Evolutionary conservation across 1,140 invertebrate genomes (phyloP).

Genomic region (Drepana arcuata): DNA sequence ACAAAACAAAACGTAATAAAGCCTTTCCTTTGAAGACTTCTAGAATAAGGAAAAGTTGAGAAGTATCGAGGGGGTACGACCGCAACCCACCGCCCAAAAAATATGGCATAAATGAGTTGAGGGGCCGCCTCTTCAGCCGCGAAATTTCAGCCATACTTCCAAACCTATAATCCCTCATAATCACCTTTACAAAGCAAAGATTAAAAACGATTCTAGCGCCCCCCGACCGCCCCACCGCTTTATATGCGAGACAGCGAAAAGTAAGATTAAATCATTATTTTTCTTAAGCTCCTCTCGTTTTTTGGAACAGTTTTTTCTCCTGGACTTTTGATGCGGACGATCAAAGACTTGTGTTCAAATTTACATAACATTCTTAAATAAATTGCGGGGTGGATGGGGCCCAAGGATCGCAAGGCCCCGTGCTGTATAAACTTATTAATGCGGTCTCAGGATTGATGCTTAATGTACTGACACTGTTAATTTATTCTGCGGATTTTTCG

Average conservation of each 20-base stretch:
- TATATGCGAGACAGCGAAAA: slow-evolving; percentile 68
- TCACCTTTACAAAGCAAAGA: slow-evolving; percentile 75
- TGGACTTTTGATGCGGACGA: slow-evolving; percentile 68
- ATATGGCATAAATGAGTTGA: slow-evolving; percentile 57
- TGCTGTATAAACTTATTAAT: slow-evolving; percentile 62
- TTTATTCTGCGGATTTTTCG: slow-evolving; percentile 48
- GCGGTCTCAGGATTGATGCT: slow-evolving; percentile 43
- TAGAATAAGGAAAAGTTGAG: slow-evolving; percentile 61
- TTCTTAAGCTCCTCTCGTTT: slow-evolving; percentile 68
- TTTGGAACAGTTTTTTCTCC: slow-evolving; percentile 66
- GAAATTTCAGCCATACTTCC: slow-evolving; percentile 68
- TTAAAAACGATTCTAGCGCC: slow-evolving; percentile 71
- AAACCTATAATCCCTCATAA: slow-evolving; percentile 74
- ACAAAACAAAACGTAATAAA: slow-evolving; percentile 57
- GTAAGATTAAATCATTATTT: slow-evolving; percentile 72
- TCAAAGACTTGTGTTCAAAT: slow-evolving; percentile 71
- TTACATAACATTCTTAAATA: slow-evolving; percentile 72
- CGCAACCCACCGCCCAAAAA: slow-evolving; percentile 63
- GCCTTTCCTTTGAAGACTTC: slow-evolving; percentile 55
- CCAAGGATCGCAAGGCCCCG: slow-evolving; percentile 34
- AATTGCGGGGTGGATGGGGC: slow-evolving; percentile 51
- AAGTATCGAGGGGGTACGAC: slow-evolving; percentile 44
- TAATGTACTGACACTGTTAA: slow-evolving; percentile 61
- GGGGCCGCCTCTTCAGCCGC: slow-evolving; percentile 50
- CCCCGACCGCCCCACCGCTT: slow-evolving; percentile 34